These are phyloP conservation scores for Syrista parreyssii DNA, from an alignment of 2,888 invertebrate species.

Conservation along the genomic window DNA sequence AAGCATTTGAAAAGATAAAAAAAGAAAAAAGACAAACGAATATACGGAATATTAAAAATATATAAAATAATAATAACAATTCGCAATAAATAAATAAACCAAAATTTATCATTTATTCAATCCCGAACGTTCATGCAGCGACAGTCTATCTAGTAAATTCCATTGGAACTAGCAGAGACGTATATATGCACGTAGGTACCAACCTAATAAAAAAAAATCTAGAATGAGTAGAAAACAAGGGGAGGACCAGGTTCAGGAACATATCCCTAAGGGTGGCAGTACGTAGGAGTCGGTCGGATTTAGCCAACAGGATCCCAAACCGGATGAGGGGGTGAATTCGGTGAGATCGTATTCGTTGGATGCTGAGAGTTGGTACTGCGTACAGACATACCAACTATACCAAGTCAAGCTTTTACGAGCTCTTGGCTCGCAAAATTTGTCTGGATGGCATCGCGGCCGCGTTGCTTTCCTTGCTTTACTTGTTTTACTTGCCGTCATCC, in stretches of 20 bases:
- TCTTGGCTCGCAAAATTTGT: constrained; percentile 61
- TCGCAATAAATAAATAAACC: background rate
- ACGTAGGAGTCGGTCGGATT: constrained; percentile 3
- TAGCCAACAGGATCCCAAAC: background rate
- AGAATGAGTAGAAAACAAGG: background rate
- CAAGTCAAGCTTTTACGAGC: constrained; percentile 53
- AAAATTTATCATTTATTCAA: background rate
- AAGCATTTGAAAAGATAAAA: background rate
- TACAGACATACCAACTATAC: background rate
- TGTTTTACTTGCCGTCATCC: constrained; percentile 27
- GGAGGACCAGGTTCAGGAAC: background rate
- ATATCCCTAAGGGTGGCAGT: constrained; percentile 8
- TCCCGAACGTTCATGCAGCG: background rate
- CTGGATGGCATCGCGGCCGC: constrained; percentile 51
- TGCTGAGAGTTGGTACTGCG: background rate
- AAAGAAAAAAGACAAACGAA: background rate
- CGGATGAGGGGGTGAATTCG: constrained; percentile 1
- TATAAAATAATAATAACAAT: background rate
- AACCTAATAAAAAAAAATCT: background rate
- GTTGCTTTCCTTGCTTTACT: constrained; percentile 25
- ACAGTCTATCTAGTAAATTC: background rate
- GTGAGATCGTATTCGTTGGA: constrained; percentile 9
- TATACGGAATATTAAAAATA: background rate
- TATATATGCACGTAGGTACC: background rate
- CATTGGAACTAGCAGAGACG: background rate